phyloP scores from a whole-genome alignment of 2,797 vertebrate genomes.

The Gymnothorax reevesii region DNA sequence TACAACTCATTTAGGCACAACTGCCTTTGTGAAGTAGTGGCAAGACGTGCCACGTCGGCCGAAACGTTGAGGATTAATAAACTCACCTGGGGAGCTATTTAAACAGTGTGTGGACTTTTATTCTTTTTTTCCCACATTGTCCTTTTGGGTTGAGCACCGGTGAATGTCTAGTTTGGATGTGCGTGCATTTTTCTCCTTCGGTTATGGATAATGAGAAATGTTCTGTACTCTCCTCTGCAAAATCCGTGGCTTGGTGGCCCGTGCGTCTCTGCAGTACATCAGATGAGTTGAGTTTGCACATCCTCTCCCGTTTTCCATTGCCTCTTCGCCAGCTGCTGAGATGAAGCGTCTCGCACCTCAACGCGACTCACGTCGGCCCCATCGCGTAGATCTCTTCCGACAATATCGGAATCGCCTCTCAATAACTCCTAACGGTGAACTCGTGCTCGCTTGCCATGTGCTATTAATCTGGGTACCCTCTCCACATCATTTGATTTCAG shows the following conservation, averaged over 20 bases:
- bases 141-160: too few relatives aligned
- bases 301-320: background rate
- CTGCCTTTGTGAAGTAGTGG: too few relatives aligned
- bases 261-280: background rate
- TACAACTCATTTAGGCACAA: slow-evolving; percentile 22
- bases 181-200: background rate
- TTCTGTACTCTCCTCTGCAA: slow-evolving; percentile 11
- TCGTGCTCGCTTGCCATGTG: slow-evolving; percentile 7
- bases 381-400: too few relatives aligned
- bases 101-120: too few relatives aligned
- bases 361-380: too few relatives aligned
- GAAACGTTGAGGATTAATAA: too few relatives aligned
- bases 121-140: too few relatives aligned
- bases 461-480: slow-evolving; percentile 2
- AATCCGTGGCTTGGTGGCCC: background rate
- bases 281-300: background rate
- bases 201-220: slow-evolving; percentile 11
- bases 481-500: slow-evolving; percentile 14
- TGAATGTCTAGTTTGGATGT: too few relatives aligned
- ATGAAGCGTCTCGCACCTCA: background rate
- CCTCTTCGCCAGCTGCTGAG: background rate
- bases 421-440: background rate
- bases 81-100: too few relatives aligned
- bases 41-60: too few relatives aligned
- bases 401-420: background rate